Conservation (phyloP, 2,888 invertebrate genomes). For the Melanchra persicariae region DNA sequence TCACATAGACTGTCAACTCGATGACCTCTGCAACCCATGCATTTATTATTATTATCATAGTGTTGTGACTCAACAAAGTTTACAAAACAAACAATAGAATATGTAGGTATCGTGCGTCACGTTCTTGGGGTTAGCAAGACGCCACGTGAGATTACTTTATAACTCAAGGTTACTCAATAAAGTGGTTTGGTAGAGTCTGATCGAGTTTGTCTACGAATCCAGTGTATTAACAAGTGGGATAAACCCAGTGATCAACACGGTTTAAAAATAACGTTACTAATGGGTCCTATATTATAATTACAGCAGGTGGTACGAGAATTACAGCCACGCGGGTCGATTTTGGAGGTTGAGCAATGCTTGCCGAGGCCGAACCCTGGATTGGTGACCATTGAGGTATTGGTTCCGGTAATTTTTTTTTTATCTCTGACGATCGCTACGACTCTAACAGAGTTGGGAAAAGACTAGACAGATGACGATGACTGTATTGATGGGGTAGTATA, state of each 20-base stretch:
- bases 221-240: neutral
- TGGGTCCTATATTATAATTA: too few relatives aligned
- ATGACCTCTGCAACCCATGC: conserved; percentile 29
- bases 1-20: conserved; percentile 33
- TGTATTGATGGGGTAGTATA: too few relatives aligned
- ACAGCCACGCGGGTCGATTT: too few relatives aligned
- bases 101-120: conserved; percentile 9
- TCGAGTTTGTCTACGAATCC: neutral
- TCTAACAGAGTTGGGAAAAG: too few relatives aligned
- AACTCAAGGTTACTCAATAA: neutral
- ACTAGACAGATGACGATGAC: too few relatives aligned
- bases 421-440: too few relatives aligned
- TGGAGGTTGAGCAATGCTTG: too few relatives aligned
- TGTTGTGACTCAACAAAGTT: conserved; percentile 28
- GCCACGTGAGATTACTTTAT: conserved; percentile 12
- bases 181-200: conserved; percentile 5
- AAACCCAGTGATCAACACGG: neutral
- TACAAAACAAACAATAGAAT: conserved; percentile 28
- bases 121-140: neutral
- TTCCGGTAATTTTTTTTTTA: too few relatives aligned
- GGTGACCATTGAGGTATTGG: too few relatives aligned
- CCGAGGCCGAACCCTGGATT: too few relatives aligned
- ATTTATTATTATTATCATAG: conserved; percentile 12
- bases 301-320: too few relatives aligned
- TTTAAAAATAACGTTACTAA: too few relatives aligned